Percentiles rank a stretch among this genome's conserved stretches.
phyloP scores from a whole-genome alignment of 2,888 invertebrate species.

The Octonoba sinensis region DNA sequence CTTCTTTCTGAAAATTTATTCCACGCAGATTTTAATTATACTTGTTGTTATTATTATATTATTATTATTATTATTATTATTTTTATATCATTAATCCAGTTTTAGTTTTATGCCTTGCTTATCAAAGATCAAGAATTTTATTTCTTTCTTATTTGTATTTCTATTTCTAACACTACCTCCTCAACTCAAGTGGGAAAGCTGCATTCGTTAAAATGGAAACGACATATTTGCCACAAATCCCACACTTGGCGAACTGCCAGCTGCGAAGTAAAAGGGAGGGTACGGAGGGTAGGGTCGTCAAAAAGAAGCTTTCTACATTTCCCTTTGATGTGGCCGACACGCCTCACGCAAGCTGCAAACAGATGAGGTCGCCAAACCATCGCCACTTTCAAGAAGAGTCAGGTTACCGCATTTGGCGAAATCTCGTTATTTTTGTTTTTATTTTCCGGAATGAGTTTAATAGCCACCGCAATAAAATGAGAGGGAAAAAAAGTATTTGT shows the following conservation, averaged over 20 bases:
- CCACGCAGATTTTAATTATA: no score
- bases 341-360: constrained; percentile 43
- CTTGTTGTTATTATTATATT: no score
- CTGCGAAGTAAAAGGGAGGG: constrained; percentile 24
- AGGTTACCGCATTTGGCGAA: constrained; percentile 28
- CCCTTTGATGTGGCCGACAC: constrained; percentile 43
- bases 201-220: constrained; percentile 31
- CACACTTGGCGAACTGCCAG: constrained; percentile 41
- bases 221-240: constrained; percentile 51
- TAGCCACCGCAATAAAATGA: no score
- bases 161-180: neutral
- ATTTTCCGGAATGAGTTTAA: neutral
- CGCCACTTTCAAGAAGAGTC: neutral
- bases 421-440: constrained; percentile 15
- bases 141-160: no score
- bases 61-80: no score
- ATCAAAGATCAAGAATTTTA: no score
- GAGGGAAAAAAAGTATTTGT: no score
- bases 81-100: no score
- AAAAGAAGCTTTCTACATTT: constrained; percentile 50
- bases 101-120: no score
- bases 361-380: constrained; percentile 55
- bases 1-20: no score
- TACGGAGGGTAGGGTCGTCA: constrained; percentile 14
- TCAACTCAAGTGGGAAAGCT: constrained; percentile 33